Conservation (phyloP, 2,113 vertebrate species). For the Rhadina sibilatrix region DNA sequence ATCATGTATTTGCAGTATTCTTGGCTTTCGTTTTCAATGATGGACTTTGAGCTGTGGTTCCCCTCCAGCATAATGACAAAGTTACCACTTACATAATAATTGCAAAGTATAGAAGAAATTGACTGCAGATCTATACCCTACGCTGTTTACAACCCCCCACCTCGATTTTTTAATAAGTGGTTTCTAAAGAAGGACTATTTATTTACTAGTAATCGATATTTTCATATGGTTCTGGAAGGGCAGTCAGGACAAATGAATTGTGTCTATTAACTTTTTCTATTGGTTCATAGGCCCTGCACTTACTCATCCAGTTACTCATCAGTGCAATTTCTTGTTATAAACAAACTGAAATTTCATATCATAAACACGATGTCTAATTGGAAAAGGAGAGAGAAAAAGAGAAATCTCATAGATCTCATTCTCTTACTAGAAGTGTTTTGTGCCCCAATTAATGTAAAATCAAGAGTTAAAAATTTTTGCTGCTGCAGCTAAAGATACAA, state of each 20-base stretch:
- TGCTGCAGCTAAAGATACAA: background rate
- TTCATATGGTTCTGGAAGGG: background rate
- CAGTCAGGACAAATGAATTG: background rate
- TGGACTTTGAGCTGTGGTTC: background rate
- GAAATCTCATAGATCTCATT: background rate
- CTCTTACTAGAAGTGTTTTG: background rate
- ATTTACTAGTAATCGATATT: background rate
- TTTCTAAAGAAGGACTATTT: background rate
- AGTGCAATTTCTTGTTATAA: background rate
- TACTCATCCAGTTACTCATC: background rate
- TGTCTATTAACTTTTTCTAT: background rate
- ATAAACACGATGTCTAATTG: background rate
- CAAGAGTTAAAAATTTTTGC: background rate
- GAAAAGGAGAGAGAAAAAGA: background rate
- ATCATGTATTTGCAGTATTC: fast-evolving
- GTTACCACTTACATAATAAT: background rate
- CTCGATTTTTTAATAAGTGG: background rate
- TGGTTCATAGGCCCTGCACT: background rate
- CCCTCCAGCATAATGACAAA: background rate
- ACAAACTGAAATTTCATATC: background rate
- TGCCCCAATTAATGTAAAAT: background rate
- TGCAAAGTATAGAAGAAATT: background rate
- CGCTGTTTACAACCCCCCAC: background rate
- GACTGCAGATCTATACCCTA: background rate
- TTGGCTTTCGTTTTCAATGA: background rate